phyloP scores from a whole-genome alignment of 2,888 invertebrate species.

The Heliconius ethilla region DNA sequence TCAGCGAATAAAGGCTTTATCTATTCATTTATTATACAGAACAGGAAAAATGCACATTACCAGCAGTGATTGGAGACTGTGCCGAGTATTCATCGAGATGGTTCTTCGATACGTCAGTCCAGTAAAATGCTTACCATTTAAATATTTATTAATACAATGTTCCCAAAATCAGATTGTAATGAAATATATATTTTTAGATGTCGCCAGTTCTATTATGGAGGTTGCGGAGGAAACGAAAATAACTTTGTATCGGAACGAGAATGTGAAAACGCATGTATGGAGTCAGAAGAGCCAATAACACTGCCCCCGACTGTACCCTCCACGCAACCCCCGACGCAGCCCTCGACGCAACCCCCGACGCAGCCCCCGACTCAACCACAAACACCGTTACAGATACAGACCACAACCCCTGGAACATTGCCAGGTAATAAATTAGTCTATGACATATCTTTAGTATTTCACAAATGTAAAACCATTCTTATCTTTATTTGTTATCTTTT shows the following conservation, averaged over 20 bases:
- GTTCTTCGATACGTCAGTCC: constrained; percentile 89
- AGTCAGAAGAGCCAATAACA: constrained; percentile 57
- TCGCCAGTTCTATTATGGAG: constrained; percentile 92
- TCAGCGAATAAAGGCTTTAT: too few species aligned
- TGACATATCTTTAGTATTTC: neutral
- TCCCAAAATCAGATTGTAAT: neutral
- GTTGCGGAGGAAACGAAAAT: constrained; percentile 94
- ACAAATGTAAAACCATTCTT: neutral
- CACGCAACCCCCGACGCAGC: constrained; percentile 17
- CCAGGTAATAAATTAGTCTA: neutral
- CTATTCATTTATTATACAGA: constrained; percentile 48
- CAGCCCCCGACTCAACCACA: constrained; percentile 37
- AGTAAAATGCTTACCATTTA: constrained; percentile 43
- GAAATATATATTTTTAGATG: constrained; percentile 72
- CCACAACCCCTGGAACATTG: neutral
- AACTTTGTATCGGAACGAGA: constrained; percentile 87
- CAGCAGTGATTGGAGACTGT: constrained; percentile 89
- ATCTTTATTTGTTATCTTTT: constrained; percentile 21
- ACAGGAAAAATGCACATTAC: constrained; percentile 85
- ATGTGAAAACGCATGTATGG: constrained; percentile 85
- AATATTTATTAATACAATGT: neutral
- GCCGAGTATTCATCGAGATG: constrained; percentile 86
- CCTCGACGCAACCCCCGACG: constrained; percentile 25
- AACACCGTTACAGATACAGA: neutral
- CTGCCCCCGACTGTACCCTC: constrained; percentile 30